Base-by-base conservation (phyloP, 1,140 invertebrate genomes). In the Ctenoplectra terminalis region DNA sequence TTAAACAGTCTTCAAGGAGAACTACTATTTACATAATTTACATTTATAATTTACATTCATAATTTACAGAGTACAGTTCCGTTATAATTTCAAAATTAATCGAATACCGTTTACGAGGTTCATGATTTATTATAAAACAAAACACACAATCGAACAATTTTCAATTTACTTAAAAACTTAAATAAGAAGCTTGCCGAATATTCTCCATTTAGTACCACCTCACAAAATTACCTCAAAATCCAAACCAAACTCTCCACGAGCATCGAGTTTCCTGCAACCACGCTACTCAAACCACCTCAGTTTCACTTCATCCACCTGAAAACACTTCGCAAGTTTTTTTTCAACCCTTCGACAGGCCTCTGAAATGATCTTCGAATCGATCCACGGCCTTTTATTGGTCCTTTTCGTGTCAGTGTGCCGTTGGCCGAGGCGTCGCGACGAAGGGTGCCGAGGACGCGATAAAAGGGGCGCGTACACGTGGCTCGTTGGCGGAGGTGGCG, bases 341-440 rank as follows among this genome's bases (percentile, higher is more conserved):
- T 34, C 2, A 40, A 26, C 23, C 11, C 15, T 1, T 17, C 8
- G 2, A 15, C 9, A 26, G 43, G 37, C 17, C 13, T 58, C 1
- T 23, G 23, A 54, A 67, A 56, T 34, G 56, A 34, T 46, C 13
- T 31, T 23, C 5, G 0, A 46, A 60, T 58, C 37, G 75, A 58
- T 34, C 31, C 5, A 13, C 23, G 23, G 1, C 31, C 17, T n/a
- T 43, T 2, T 11, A 29, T 11, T 70, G 70, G 70, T 70, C 40
- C 13, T 60, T 78, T 78, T 5, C n/a, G 52, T 56, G 75, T 56
- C 75, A 48, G 23, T 66, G 75, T 58, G 64, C 26, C 64, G 77
- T 46, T 83, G 76, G 63, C 71, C 56, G 81, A 67, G 46, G 52
- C 46, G 48, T 34, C 29, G 74, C 13, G 23, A 40, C 34, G 43